Evolutionary conservation across 2,888 invertebrate genomes (phyloP).

Genomic region (Meghimatium bilineatum): DNA sequence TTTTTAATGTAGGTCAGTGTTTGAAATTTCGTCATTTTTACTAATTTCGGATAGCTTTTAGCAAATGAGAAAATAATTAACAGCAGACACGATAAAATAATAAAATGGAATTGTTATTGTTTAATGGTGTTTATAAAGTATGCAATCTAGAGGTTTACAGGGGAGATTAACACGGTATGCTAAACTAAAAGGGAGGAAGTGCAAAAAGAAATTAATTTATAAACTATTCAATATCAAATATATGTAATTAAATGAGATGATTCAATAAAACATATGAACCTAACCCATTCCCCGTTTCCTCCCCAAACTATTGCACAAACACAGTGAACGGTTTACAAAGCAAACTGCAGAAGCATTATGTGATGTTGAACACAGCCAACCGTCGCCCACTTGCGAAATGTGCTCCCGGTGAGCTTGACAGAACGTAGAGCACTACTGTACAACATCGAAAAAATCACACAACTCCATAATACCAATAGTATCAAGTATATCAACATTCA

Average conservation of each 20-base stretch:
- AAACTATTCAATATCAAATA: not conserved
- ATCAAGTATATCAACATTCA: not conserved
- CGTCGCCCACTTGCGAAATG: slow-evolving; percentile 41
- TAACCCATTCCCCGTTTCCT: no score
- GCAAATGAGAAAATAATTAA: no score
- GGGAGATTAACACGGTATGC: not conserved
- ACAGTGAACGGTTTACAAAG: not conserved
- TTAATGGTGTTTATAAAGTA: no score
- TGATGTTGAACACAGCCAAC: not conserved
- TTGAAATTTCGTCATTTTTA: not conserved
- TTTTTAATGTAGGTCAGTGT: not conserved
- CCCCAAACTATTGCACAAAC: not conserved
- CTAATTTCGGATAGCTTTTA: no score
- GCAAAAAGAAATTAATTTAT: no score
- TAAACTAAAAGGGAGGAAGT: not conserved
- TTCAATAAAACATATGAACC: no score
- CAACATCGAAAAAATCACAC: not conserved
- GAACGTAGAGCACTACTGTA: slow-evolving; percentile 12
- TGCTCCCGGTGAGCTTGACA: slow-evolving; percentile 7
- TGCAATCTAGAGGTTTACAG: no score
- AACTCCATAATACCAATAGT: not conserved
- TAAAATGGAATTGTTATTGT: no score
- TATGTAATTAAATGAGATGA: not conserved
- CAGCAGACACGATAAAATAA: no score
- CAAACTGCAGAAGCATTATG: not conserved